These are phyloP conservation scores for Okamejei kenojei DNA, from an alignment of 2,797 vertebrate species.

Conservation along the genomic window DNA sequence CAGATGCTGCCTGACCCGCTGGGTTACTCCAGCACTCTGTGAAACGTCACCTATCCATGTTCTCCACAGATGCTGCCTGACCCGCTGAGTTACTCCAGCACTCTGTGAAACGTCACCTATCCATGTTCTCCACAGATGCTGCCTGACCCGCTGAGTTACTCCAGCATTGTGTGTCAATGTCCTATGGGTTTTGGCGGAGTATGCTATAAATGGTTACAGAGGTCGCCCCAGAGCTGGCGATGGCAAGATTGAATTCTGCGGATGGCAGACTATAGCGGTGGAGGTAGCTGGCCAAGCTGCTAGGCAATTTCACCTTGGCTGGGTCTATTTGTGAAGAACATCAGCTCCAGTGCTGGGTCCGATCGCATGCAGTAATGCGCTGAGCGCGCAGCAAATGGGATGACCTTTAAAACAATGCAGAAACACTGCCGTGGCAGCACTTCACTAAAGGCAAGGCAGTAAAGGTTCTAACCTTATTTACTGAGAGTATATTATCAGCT, in stretches of 20 bases:
- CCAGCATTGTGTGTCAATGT: too few species aligned
- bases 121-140: too few species aligned
- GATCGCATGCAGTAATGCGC: slow-evolving; percentile 54
- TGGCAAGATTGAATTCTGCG: background rate
- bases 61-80: too few species aligned
- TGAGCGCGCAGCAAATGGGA: slow-evolving; percentile 57
- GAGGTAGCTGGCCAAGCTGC: background rate
- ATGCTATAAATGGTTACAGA: background rate
- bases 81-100: too few species aligned
- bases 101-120: too few species aligned
- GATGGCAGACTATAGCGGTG: background rate
- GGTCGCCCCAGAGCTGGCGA: too few species aligned
- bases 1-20: too few species aligned
- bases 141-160: too few species aligned
- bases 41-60: too few species aligned
- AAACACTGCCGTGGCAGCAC: slow-evolving; percentile 56
- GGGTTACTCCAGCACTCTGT: too few species aligned
- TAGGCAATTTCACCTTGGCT: slow-evolving; percentile 9
- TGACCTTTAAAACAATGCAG: slow-evolving; percentile 69
- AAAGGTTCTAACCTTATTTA: slow-evolving; percentile 74
- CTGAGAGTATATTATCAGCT: slow-evolving; percentile 61
- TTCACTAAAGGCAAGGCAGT: slow-evolving; percentile 68
- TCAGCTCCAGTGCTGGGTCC: slow-evolving; percentile 47
- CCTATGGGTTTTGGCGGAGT: too few species aligned
- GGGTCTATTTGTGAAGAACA: slow-evolving; percentile 41